Conservation (phyloP, 2,113 vertebrate genomes). For the Hyaena hyaena region DNA sequence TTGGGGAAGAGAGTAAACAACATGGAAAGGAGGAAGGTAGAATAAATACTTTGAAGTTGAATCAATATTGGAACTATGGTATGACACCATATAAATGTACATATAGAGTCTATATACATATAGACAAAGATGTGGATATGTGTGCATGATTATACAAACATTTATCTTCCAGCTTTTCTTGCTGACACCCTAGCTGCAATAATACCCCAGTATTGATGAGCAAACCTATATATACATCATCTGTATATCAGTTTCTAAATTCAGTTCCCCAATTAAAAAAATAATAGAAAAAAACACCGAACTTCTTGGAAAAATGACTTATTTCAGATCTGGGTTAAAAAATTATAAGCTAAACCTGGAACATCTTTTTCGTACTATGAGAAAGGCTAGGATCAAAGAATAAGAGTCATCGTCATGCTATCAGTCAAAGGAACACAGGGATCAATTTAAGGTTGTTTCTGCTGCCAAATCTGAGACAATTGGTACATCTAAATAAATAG, state of each 20-base stretch:
- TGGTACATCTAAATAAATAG: background rate
- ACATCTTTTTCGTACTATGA: background rate
- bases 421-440: background rate
- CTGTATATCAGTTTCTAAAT: background rate
- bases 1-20: background rate
- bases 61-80: background rate
- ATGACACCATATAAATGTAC: background rate
- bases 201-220: background rate
- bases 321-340: background rate
- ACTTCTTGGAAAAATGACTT: background rate
- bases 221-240: background rate
- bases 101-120: background rate
- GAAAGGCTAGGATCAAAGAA: background rate
- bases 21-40: background rate
- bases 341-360: background rate
- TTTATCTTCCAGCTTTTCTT: background rate
- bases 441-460: background rate
- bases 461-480: background rate
- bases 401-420: background rate
- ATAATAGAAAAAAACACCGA: no score
- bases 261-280: background rate
- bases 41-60: background rate
- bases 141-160: background rate
- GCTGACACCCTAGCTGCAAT: background rate
- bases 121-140: background rate